A percentile compares a stretch with the other conserved stretches of the same genome.
phyloP scores from a whole-genome alignment of 1,140 invertebrate species.

The Phymorhynchus buccinoides region DNA sequence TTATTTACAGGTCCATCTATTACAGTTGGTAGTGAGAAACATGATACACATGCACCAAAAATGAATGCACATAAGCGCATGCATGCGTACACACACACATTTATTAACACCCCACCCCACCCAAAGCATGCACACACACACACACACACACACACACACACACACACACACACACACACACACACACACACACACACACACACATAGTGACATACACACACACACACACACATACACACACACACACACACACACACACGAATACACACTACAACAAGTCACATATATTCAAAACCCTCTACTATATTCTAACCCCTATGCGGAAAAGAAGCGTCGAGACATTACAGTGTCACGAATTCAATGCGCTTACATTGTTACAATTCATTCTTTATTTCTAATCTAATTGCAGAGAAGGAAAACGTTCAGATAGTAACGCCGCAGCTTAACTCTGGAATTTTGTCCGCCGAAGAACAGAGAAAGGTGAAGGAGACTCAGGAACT shows the following conservation, averaged over 20 bases:
- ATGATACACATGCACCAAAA: too few species aligned
- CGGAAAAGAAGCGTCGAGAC: too few species aligned
- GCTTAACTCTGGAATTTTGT: background rate
- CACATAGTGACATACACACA: slow-evolving; percentile 7
- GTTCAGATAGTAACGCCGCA: background rate
- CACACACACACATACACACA: slow-evolving; percentile 34
- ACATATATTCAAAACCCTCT: too few species aligned
- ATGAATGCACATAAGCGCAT: too few species aligned
- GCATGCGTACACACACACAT: too few species aligned
- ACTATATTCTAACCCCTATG: too few species aligned
- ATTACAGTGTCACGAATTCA: too few species aligned
- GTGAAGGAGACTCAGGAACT: background rate
- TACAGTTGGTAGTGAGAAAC: too few species aligned
- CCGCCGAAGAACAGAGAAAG: background rate
- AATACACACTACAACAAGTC: background rate
- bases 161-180: slow-evolving; percentile 26
- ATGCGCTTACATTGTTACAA: too few species aligned
- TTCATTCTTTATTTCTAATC: too few species aligned
- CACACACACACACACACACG: slow-evolving; percentile 35
- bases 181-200: slow-evolving; percentile 13
- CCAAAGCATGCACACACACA: background rate
- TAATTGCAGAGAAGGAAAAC: background rate
- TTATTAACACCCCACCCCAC: too few species aligned
- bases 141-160: slow-evolving; percentile 27
- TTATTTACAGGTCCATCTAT: too few species aligned